Percentiles rank a stretch among this genome's conserved stretches.
Evolutionary conservation across 2,888 invertebrate species (phyloP).

Genomic region (Tipula vernalis): DNA sequence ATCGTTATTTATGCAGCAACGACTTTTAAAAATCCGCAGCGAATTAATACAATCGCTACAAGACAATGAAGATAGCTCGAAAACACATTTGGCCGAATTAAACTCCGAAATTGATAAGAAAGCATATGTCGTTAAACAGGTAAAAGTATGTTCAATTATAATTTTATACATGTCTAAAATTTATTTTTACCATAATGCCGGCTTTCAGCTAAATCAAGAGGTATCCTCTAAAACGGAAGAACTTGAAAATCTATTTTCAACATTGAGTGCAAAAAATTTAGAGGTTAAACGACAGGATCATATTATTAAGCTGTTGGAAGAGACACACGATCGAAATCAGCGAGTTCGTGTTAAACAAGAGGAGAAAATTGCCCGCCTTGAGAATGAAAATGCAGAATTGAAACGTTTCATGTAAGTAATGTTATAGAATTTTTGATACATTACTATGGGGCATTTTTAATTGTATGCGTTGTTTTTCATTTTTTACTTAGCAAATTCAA

Average conservation of each 20-base stretch:
- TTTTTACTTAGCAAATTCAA: no score
- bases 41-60: constrained; percentile 27
- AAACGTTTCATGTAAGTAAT: constrained; percentile 25
- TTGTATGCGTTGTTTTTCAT: no score
- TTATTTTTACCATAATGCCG: constrained; percentile 11
- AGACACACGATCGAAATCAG: constrained; percentile 23
- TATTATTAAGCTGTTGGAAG: constrained; percentile 26
- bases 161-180: not conserved
- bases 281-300: constrained; percentile 26
- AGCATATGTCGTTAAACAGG: constrained; percentile 19
- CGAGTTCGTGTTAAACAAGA: constrained; percentile 25
- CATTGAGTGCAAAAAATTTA: constrained; percentile 24
- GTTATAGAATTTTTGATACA: no score
- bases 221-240: constrained; percentile 25
- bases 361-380: constrained; percentile 25
- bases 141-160: constrained; percentile 12
- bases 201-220: constrained; percentile 24
- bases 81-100: constrained; percentile 23
- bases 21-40: constrained; percentile 24
- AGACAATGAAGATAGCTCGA: constrained; percentile 23
- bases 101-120: constrained; percentile 21
- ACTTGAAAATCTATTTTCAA: constrained; percentile 24
- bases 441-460: no score
- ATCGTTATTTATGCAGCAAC: constrained; percentile 22
- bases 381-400: constrained; percentile 23